phyloP scores from a whole-genome alignment of 2,888 invertebrate genomes.

The Chalcis sispes region DNA sequence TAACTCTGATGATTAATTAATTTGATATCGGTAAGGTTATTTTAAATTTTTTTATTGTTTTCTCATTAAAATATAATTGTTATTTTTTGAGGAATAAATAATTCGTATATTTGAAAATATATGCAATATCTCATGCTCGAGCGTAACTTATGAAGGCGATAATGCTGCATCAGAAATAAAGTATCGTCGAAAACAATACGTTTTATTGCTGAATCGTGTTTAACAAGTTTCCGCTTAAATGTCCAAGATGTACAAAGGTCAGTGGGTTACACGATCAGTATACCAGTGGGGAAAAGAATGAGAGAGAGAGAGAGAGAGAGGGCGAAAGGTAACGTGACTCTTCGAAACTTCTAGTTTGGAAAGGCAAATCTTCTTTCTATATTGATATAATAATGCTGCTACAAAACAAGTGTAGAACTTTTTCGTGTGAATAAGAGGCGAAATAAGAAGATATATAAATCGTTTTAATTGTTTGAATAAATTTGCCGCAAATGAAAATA shows the following conservation, averaged over 20 bases:
- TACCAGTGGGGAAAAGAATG: slow-evolving; percentile 30
- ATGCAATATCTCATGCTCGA: slow-evolving; percentile 25
- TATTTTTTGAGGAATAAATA: too few species aligned
- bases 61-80: too few species aligned
- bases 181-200: slow-evolving; percentile 37
- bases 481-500: too few species aligned
- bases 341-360: background rate
- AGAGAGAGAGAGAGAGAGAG: too few species aligned
- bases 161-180: slow-evolving; percentile 14
- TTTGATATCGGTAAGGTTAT: too few species aligned
- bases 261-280: slow-evolving; percentile 49
- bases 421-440: too few species aligned
- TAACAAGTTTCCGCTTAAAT: slow-evolving; percentile 58
- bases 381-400: too few species aligned
- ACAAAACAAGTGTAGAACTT: too few species aligned
- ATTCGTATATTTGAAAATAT: background rate
- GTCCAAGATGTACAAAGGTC: slow-evolving; percentile 58
- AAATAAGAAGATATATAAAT: too few species aligned
- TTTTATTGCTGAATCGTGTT: slow-evolving; percentile 54
- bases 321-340: slow-evolving; percentile 40
- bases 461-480: too few species aligned
- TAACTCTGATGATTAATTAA: too few species aligned
- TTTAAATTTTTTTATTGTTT: too few species aligned
- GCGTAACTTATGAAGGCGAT: slow-evolving; percentile 14
- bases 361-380: background rate